Percentiles rank a stretch among this genome's conserved stretches.
Evolutionary conservation across 2,113 vertebrate genomes (phyloP).

Genomic region (Myrmecophaga tridactyla): DNA sequence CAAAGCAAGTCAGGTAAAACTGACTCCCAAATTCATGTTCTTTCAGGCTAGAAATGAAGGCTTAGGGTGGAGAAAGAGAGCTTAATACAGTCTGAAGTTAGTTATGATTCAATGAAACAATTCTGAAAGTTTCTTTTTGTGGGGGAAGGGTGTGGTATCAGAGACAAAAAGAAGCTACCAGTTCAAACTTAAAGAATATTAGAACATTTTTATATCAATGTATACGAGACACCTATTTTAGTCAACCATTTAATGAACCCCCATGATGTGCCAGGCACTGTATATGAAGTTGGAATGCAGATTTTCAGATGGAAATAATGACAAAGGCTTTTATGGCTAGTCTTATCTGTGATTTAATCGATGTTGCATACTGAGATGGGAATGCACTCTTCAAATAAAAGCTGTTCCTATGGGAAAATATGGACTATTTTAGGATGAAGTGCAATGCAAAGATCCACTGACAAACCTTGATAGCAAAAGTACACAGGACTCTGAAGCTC

Average conservation of each 20-base stretch:
- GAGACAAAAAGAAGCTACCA: background rate
- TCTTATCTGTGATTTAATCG: background rate
- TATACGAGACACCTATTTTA: background rate
- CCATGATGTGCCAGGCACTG: background rate
- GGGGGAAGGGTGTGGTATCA: background rate
- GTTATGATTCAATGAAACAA: background rate
- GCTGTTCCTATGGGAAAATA: background rate
- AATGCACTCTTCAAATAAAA: background rate
- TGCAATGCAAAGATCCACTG: background rate
- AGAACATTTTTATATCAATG: background rate
- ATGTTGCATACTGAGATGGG: background rate
- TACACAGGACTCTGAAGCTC: background rate
- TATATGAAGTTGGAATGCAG: background rate
- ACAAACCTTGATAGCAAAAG: background rate
- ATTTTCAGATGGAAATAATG: constrained; percentile 17
- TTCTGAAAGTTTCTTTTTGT: background rate
- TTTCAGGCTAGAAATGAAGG: background rate
- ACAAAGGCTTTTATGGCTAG: background rate
- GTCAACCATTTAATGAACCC: background rate
- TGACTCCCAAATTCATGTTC: background rate
- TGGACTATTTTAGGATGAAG: background rate
- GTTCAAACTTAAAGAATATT: background rate
- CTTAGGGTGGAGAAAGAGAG: background rate
- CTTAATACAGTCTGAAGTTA: background rate
- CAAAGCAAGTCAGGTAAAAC: background rate